Conservation (phyloP, 2,888 invertebrate species). For the Margaritifera margaritifera region DNA sequence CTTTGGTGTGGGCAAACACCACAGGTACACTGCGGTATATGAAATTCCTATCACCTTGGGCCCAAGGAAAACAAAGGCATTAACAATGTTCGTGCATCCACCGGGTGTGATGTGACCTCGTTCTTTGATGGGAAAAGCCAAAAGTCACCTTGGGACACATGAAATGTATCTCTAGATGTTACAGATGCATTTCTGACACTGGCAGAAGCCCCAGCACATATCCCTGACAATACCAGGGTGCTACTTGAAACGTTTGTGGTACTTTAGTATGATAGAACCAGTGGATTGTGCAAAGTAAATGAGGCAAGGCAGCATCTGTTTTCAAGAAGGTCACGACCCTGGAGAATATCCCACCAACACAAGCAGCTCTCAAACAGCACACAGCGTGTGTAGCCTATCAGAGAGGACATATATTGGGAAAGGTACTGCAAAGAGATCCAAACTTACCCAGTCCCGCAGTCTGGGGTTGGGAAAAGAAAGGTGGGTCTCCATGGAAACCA, state of each 20-base stretch:
- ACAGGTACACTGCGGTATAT: constrained; percentile 1
- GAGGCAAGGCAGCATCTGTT: constrained; percentile 1
- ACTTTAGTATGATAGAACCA: constrained; percentile 4
- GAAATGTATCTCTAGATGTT: not conserved
- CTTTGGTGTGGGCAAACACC: constrained; percentile 9
- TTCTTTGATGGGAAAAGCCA: constrained; percentile 10
- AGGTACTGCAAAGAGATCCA: not conserved
- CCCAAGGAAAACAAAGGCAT: not conserved
- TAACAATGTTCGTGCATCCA: constrained; percentile 5
- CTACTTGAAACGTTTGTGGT: constrained; percentile 1
- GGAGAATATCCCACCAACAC: constrained; percentile 3
- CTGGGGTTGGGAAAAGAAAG: not conserved
- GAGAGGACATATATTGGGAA: not conserved
- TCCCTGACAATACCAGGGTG: not conserved
- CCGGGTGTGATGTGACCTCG: constrained; percentile 16
- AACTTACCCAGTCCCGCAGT: not conserved
- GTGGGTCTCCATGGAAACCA: too few species aligned
- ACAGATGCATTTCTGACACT: not conserved
- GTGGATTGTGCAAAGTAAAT: not conserved
- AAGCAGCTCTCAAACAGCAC: not conserved
- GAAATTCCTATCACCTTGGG: not conserved
- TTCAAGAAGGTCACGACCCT: not conserved
- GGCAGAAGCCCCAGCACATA: not conserved
- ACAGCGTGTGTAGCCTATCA: not conserved
- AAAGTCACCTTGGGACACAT: constrained; percentile 9